Evolutionary conservation across 2,888 invertebrate species (phyloP), one percentile per base, ranked within the genome.

Genomic region (Laspeyria flexula): DNA sequence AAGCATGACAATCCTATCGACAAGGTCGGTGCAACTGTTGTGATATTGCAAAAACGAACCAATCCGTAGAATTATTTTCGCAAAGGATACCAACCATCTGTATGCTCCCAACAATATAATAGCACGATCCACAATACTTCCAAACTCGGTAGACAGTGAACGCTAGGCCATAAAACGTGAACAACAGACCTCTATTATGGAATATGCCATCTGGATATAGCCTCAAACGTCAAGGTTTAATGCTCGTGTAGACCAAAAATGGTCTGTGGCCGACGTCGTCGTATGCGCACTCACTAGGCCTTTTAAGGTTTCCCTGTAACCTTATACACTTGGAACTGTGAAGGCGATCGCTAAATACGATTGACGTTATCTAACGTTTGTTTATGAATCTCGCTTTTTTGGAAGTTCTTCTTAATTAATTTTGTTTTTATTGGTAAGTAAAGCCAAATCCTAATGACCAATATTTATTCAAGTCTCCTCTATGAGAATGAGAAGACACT

Each of bases 221-320:
- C 45, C 58, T 57, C 66, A 62, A 61, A 57, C 68, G 73, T 73
- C 83, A 82, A 81, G 81, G 79, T 77, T 81, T 69, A 71, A 65
- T 71, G 71, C 69, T 59, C 60, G 71, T 37, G 45, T 66, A 70
- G 58, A 67, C 90, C 88, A 82, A 90, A 91, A 90, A 89, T 81
- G 90, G 90, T 41, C 46, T 57, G 77, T 65, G 56, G 65, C 73
- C 75, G 80, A 73, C 69, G 73, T 71, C 65, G 77, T 78, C 80
- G 77, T 70, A 34, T 18, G 78, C 79, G 71, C 75, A 61, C 65
- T 69, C 57, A 58, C 75, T 86, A 83, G 73, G 57, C 90, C 90
- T 85, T 90, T 85, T 90, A 91, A 72, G 90, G 90, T 72, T 79
- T 81, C 79, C 60, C 63, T 68, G 74, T 79, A 79, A 78, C 86